Percentiles rank a stretch among this genome's conserved stretches.
Conservation (phyloP, 2,888 invertebrate genomes). For the Andrena camellia region DNA sequence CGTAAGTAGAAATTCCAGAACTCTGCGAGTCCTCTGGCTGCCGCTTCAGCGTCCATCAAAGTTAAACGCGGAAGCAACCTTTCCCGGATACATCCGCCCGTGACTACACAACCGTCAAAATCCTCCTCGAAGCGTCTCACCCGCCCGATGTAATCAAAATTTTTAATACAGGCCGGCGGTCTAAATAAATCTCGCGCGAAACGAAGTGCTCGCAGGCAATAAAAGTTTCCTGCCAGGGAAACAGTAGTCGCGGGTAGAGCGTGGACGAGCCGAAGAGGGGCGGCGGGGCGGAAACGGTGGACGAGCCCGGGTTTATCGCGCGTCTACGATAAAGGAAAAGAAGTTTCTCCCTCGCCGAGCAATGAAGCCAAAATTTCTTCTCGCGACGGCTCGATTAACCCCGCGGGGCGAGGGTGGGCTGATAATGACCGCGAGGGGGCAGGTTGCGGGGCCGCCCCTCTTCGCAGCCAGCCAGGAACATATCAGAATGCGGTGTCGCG, state of each 20-base stretch:
- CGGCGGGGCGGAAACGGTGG: neutral
- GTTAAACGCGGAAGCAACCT: no score
- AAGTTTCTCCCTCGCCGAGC: conserved; percentile 34
- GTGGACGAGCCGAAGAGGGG: neutral
- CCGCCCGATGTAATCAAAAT: no score
- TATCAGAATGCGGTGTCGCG: conserved; percentile 66
- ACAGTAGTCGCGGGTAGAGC: neutral
- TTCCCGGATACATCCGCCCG: no score
- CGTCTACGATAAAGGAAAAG: conserved; percentile 32
- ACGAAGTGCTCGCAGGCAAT: neutral
- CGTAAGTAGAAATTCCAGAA: no score
- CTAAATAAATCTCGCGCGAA: neutral
- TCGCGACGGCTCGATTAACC: conserved; percentile 54
- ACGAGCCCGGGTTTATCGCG: conserved; percentile 29
- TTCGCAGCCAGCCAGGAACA: conserved; percentile 14
- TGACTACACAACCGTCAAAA: no score
- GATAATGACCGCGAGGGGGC: conserved; percentile 51
- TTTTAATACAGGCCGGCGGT: neutral
- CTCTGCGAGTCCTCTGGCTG: no score
- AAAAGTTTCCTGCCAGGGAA: neutral
- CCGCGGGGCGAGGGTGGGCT: conserved; percentile 14
- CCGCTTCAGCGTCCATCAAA: no score
- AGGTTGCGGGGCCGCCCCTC: conserved; percentile 29
- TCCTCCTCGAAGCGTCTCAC: no score
- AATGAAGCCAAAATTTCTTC: conserved; percentile 67